phyloP scores from a whole-genome alignment of 2,888 invertebrate genomes.

The Lasioglossum oenotherae region DNA sequence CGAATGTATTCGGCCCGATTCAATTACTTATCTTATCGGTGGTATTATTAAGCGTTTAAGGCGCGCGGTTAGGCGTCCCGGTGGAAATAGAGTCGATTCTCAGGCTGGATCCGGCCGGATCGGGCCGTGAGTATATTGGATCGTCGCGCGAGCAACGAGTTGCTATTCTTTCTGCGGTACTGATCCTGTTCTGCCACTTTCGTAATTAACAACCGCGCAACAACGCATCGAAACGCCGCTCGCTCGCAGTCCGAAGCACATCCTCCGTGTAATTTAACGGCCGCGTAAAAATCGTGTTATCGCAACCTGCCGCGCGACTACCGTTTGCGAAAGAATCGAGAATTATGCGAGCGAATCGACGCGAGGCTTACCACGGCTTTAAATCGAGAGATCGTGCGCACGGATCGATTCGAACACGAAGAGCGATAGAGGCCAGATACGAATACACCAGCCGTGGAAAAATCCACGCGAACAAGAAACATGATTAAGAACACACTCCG shows the following conservation, averaged over 20 bases:
- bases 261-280: conserved; percentile 65
- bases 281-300: conserved; percentile 52
- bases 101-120: not conserved
- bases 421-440: not conserved
- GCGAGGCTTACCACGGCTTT: conserved; percentile 11
- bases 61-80: not conserved
- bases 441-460: not conserved
- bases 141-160: conserved; percentile 32
- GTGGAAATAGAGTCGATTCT: conserved; percentile 21
- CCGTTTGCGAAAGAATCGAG: conserved; percentile 34
- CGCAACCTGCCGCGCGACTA: conserved; percentile 45
- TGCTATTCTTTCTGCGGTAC: conserved; percentile 9
- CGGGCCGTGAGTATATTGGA: not conserved
- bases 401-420: conserved; percentile 28
- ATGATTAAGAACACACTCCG: conserved; percentile 41
- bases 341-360: conserved; percentile 55
- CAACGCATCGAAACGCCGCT: conserved; percentile 62
- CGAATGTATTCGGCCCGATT: conserved; percentile 39
- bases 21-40: conserved; percentile 56
- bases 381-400: conserved; percentile 41
- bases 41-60: conserved; percentile 46
- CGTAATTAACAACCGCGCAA: conserved; percentile 71
- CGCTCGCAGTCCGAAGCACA: conserved; percentile 34
- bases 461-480: conserved; percentile 18
- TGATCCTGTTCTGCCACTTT: conserved; percentile 73